phyloP scores from a whole-genome alignment of 1,140 invertebrate species.

The Drosophila subobscura region DNA sequence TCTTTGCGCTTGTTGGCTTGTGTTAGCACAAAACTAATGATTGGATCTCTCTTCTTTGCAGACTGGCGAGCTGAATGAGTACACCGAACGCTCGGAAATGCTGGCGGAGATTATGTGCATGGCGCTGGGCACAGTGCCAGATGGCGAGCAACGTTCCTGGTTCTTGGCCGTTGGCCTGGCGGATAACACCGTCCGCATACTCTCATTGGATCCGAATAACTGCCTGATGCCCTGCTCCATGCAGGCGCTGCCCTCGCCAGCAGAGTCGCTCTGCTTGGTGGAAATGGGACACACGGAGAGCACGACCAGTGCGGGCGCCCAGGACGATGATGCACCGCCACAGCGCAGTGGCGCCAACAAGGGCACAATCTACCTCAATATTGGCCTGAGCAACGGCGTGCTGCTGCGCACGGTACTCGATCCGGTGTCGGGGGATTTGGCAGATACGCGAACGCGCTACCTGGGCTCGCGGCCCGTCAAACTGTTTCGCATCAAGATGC shows the following conservation, averaged over 20 bases:
- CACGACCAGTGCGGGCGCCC: constrained; percentile 81
- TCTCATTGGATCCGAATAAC: constrained; percentile 97
- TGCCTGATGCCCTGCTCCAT: constrained; percentile 96
- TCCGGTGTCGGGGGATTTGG: constrained; percentile 97
- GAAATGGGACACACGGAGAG: constrained; percentile 89
- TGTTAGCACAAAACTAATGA: constrained; percentile 8
- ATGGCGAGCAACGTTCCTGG: constrained; percentile 97
- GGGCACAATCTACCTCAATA: constrained; percentile 96
- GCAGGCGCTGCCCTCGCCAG: constrained; percentile 97
- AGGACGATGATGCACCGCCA: constrained; percentile 80
- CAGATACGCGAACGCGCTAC: constrained; percentile 98
- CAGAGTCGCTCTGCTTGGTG: constrained; percentile 98
- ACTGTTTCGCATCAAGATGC: constrained; percentile 97
- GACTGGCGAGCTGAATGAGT: constrained; percentile 99
- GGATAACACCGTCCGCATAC: constrained; percentile 98
- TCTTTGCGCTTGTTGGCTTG: background rate
- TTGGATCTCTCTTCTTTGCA: constrained; percentile 83
- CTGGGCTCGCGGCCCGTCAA: constrained; percentile 97
- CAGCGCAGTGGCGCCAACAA: constrained; percentile 83
- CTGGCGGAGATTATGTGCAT: constrained; percentile 99
- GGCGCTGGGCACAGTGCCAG: constrained; percentile 97
- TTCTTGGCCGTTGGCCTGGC: constrained; percentile 98
- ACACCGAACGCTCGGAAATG: constrained; percentile 98
- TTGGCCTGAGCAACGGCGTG: constrained; percentile 98
- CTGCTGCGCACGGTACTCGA: constrained; percentile 97